A percentile compares a stretch with the other conserved stretches of the same genome.
phyloP scores from a whole-genome alignment of 2,113 vertebrate genomes.

The Rhynchomys soricoides region DNA sequence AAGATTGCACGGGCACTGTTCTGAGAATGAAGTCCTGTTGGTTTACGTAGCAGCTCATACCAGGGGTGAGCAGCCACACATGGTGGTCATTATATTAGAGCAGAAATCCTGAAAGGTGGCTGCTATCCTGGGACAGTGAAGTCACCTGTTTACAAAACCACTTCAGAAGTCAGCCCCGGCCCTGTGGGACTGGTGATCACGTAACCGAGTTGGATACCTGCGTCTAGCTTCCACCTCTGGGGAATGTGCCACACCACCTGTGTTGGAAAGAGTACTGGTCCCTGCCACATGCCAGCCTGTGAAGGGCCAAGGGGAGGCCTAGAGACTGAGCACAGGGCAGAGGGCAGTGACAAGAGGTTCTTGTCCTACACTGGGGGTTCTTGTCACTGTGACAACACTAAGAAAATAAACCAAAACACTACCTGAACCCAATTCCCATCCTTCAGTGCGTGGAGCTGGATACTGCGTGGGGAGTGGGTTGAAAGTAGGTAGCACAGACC shows the following conservation, averaged over 20 bases:
- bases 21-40: slow-evolving; percentile 61
- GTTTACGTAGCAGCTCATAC: not conserved
- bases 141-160: slow-evolving; percentile 24
- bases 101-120: slow-evolving; percentile 14
- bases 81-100: not conserved
- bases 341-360: not conserved
- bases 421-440: slow-evolving; percentile 7
- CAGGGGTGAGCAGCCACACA: slow-evolving; percentile 8
- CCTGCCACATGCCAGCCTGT: slow-evolving; percentile 22
- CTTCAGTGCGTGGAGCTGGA: not conserved
- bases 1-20: slow-evolving; percentile 87
- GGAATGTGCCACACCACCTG: not conserved
- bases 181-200: not conserved
- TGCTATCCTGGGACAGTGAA: slow-evolving; percentile 52
- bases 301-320: slow-evolving; percentile 28
- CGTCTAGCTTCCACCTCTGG: not conserved
- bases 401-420: slow-evolving; percentile 80
- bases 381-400: slow-evolving; percentile 81
- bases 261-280: not conserved
- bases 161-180: not conserved
- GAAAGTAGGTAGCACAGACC: not conserved
- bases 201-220: not conserved
- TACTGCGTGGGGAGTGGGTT: not conserved
- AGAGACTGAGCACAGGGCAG: slow-evolving; percentile 42
- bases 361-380: slow-evolving; percentile 16